Conservation (phyloP, 2,113 vertebrate genomes). For the Phylloscopus whistleri region DNA sequence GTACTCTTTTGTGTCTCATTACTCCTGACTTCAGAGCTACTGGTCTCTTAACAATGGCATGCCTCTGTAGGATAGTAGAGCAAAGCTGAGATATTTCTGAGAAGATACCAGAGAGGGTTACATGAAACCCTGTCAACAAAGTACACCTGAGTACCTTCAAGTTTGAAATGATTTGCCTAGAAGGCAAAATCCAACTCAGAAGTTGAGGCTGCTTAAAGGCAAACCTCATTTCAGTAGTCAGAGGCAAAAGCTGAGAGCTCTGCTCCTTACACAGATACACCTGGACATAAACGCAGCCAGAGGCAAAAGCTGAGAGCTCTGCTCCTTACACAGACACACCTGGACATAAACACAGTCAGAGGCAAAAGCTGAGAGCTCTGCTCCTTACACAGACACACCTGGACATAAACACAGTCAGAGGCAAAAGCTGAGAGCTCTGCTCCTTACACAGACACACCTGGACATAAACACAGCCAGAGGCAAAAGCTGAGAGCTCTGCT, state of each 20-base stretch:
- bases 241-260: not conserved
- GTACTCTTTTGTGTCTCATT: not conserved
- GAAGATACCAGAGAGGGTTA: not conserved
- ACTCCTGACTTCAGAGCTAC: not conserved
- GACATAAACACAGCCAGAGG: constrained; percentile 64
- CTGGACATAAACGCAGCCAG: constrained; percentile 69
- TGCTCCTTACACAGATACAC: not conserved
- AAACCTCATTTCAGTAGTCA: not conserved
- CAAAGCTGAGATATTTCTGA: not conserved
- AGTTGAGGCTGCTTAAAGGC: not conserved
- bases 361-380: not conserved
- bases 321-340: not conserved
- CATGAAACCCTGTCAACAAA: not conserved
- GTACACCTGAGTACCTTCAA: not conserved
- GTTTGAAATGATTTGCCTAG: not conserved
- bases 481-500: not conserved
- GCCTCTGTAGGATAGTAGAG: not conserved
- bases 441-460: constrained; percentile 35
- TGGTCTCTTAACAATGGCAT: not conserved
- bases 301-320: not conserved
- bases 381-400: constrained; percentile 18
- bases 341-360: constrained; percentile 68
- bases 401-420: constrained; percentile 65
- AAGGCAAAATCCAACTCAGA: not conserved
- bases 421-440: not conserved